These are phyloP conservation scores for Pecten maximus DNA, from an alignment of 2,888 invertebrate species.

Conservation along the genomic window DNA sequence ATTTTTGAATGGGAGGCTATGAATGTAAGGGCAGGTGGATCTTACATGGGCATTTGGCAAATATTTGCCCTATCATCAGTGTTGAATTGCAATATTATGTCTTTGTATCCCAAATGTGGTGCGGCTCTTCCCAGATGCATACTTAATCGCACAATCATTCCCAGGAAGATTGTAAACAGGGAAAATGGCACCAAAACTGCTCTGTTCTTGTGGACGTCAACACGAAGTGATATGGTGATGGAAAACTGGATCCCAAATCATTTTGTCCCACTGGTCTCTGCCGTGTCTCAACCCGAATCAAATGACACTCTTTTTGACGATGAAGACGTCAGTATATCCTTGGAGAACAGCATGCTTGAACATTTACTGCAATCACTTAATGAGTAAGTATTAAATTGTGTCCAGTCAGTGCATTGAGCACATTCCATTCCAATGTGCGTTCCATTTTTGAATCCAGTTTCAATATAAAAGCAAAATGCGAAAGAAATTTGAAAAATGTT, in stretches of 20 bases:
- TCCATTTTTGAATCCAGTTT: too few species aligned
- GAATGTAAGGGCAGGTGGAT: conserved; percentile 36
- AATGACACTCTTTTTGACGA: not conserved
- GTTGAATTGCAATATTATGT: not conserved
- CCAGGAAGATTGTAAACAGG: not conserved
- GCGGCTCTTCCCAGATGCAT: not conserved
- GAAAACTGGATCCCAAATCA: conserved; percentile 31
- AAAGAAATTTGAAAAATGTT: too few species aligned
- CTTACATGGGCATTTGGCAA: conserved; percentile 55
- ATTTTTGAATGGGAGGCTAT: conserved; percentile 44
- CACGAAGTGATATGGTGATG: not conserved
- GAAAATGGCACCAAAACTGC: not conserved
- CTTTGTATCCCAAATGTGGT: not conserved
- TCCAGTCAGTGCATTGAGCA: too few species aligned
- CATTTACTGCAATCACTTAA: not conserved
- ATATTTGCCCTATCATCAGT: conserved; percentile 41
- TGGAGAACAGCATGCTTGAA: not conserved
- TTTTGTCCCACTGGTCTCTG: conserved; percentile 16
- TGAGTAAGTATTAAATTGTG: not conserved
- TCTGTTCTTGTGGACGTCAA: conserved; percentile 12
- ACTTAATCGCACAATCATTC: not conserved
- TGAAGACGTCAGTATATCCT: not conserved
- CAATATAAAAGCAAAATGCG: too few species aligned
- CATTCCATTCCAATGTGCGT: too few species aligned
- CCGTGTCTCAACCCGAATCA: not conserved